These are phyloP conservation scores for Orius laevigatus DNA, from an alignment of 1,140 invertebrate species.

Conservation along the genomic window DNA sequence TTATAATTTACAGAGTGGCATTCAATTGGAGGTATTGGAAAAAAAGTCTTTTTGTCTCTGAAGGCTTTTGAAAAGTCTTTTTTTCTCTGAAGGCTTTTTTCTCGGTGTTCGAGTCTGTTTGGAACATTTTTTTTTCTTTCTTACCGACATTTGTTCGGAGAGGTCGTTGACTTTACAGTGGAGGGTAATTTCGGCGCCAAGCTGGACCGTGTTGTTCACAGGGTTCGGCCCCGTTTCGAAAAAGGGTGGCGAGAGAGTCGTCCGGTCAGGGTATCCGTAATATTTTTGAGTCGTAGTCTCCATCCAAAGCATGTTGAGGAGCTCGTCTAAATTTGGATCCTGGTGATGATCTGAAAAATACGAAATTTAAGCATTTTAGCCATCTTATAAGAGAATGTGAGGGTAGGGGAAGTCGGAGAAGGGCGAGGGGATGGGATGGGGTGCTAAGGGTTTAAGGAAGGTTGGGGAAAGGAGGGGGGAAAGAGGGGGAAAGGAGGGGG, in stretches of 20 bases:
- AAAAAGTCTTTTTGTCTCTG: no score
- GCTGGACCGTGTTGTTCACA: conserved; percentile 47
- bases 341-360: conserved; percentile 12
- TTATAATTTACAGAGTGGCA: no score
- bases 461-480: neutral
- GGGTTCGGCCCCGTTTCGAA: conserved; percentile 40
- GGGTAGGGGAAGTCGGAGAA: no score
- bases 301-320: conserved; percentile 10
- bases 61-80: no score
- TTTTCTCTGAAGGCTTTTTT: no score
- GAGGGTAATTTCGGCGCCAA: conserved; percentile 44
- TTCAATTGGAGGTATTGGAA: no score
- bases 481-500: conserved; percentile 1
- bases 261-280: conserved; percentile 24
- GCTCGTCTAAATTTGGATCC: conserved; percentile 13
- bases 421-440: neutral
- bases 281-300: conserved; percentile 9
- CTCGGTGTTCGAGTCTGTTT: no score
- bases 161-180: conserved; percentile 55
- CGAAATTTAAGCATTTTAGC: no score
- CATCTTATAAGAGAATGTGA: neutral
- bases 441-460: neutral
- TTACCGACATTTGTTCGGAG: conserved; percentile 48
- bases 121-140: conserved; percentile 16
- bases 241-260: conserved; percentile 39